A percentile compares a stretch with the other conserved stretches of the same genome.
Evolutionary conservation across 2,888 invertebrate genomes (phyloP).

Genomic region (Mythimna albipuncta): DNA sequence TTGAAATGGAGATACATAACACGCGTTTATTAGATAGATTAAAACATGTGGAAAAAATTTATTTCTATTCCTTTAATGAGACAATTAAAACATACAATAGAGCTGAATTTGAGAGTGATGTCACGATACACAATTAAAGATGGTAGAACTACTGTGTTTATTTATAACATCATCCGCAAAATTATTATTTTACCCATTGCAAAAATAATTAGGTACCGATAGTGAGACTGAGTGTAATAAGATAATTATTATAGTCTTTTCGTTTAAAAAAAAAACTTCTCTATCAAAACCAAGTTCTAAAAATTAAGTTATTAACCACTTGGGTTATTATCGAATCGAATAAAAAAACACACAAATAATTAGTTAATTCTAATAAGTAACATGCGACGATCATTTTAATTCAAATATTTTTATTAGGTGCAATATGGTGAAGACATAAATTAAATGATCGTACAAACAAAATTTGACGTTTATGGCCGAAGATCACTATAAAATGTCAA

Average conservation of each 20-base stretch:
- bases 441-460: conserved; percentile 27
- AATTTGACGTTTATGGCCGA: conserved; percentile 43
- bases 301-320: neutral
- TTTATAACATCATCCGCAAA: conserved; percentile 11
- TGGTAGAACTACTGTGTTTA: conserved; percentile 17
- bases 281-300: neutral
- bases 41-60: conserved; percentile 71
- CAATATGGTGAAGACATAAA: conserved; percentile 48
- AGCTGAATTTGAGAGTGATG: conserved; percentile 62
- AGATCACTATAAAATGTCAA: conserved; percentile 24
- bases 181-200: neutral
- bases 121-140: conserved; percentile 54
- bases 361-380: conserved; percentile 30
- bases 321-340: conserved; percentile 1
- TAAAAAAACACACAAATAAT: conserved; percentile 37
- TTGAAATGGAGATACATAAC: conserved; percentile 24
- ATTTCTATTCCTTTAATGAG: conserved; percentile 71
- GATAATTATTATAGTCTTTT: neutral
- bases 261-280: neutral
- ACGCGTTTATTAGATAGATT: conserved; percentile 58
- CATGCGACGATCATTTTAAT: conserved; percentile 36
- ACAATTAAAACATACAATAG: conserved; percentile 70
- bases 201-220: neutral
- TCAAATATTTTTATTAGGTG: conserved; percentile 60
- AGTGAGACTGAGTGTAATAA: too few relatives aligned